These are phyloP conservation scores for Poecilia latipinna DNA, from an alignment of 2,113 vertebrate genomes.

Conservation along the genomic window DNA sequence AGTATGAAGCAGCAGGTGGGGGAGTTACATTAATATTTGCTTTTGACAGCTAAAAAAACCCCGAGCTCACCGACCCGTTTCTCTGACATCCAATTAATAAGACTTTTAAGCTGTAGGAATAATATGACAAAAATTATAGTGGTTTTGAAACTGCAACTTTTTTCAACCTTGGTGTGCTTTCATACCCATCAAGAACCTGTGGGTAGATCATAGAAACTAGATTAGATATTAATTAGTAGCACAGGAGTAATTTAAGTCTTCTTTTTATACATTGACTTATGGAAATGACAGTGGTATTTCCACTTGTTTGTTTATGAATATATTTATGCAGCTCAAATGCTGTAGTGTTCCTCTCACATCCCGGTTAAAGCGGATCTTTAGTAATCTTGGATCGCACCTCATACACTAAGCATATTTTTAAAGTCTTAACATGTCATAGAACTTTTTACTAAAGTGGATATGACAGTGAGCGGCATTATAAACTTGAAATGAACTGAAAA, in stretches of 20 bases:
- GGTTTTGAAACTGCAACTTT: neutral
- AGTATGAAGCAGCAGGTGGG: no score
- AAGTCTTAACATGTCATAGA: neutral
- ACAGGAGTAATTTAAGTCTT: neutral
- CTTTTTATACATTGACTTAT: neutral
- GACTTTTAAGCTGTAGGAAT: neutral
- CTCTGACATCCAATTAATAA: neutral
- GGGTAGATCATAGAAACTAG: neutral
- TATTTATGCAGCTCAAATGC: neutral
- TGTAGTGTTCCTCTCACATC: constrained; percentile 2
- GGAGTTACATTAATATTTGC: no score
- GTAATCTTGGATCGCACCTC: constrained; percentile 11
- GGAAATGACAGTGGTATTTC: neutral
- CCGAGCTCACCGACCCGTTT: no score
- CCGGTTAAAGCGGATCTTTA: constrained; percentile 44
- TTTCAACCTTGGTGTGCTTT: neutral
- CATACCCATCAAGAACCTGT: neutral
- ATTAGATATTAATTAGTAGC: neutral
- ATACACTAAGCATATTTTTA: neutral
- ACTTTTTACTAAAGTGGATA: constrained; percentile 1
- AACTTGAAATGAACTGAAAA: neutral
- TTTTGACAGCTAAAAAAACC: no score
- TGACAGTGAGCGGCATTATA: neutral
- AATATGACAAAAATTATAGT: neutral
- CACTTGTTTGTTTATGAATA: neutral